Conservation (phyloP, 2,888 invertebrate genomes). For the Eupithecia exiguata region DNA sequence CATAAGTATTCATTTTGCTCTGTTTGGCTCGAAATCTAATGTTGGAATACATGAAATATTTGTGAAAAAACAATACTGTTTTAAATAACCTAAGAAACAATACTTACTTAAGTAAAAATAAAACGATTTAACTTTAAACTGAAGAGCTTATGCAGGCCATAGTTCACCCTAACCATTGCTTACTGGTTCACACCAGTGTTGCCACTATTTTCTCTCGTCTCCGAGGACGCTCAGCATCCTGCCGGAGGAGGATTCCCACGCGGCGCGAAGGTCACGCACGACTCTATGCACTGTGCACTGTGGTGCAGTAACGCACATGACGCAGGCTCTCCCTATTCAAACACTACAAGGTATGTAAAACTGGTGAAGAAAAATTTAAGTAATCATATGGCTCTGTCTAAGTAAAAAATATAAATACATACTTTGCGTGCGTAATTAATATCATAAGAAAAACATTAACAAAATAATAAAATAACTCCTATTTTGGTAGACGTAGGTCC, state of each 20-base stretch:
- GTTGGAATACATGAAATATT: no score
- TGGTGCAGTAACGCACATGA: conserved; percentile 1
- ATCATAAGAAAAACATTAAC: neutral
- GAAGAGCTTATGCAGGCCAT: neutral
- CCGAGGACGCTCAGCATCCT: conserved; percentile 19
- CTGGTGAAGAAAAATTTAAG: neutral
- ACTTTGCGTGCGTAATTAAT: no score
- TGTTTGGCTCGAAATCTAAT: no score
- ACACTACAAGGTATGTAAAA: neutral
- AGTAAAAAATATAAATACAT: no score
- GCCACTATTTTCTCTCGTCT: neutral
- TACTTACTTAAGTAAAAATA: no score
- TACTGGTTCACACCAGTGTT: neutral
- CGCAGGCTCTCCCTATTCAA: neutral
- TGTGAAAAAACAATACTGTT: no score
- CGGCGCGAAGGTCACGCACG: conserved; percentile 41
- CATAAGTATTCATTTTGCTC: no score
- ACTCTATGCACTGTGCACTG: conserved; percentile 34
- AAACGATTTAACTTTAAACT: neutral
- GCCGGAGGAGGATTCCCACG: conserved; percentile 38
- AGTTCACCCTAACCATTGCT: neutral
- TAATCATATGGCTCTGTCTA: neutral
- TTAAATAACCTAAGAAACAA: no score
- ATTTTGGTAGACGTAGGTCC: no score
- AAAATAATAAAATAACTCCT: neutral